Percentiles rank a stretch among this genome's conserved stretches.
Conservation (phyloP, 2,888 invertebrate genomes). For the Hipparchia semele region DNA sequence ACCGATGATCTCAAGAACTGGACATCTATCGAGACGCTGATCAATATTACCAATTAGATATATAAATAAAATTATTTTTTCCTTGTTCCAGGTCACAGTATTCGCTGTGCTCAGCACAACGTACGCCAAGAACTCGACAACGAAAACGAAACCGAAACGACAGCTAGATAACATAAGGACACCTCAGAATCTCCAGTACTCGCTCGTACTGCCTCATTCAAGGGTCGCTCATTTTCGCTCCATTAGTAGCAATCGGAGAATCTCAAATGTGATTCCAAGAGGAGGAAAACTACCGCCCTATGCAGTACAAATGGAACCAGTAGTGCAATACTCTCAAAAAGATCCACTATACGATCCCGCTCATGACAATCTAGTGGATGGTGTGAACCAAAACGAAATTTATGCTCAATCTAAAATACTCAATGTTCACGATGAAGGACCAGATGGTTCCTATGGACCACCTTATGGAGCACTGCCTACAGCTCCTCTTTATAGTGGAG, state of each 20-base stretch:
- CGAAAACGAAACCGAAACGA: constrained; percentile 79
- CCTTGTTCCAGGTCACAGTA: constrained; percentile 82
- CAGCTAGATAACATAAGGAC: constrained; percentile 79
- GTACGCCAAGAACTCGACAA: constrained; percentile 74
- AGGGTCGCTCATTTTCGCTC: constrained; percentile 80
- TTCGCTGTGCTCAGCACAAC: constrained; percentile 80
- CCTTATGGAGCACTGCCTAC: constrained; percentile 71
- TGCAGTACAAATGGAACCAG: constrained; percentile 91
- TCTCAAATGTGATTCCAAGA: constrained; percentile 74
- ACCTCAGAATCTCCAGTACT: constrained; percentile 84
- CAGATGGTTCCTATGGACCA: constrained; percentile 75
- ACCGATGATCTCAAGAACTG: too few species aligned
- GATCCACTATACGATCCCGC: constrained; percentile 88
- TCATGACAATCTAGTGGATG: constrained; percentile 75
- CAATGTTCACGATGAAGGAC: constrained; percentile 71
- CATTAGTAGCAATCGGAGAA: constrained; percentile 78
- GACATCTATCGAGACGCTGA: too few species aligned
- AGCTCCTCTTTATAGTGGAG: constrained; percentile 77
- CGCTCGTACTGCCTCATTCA: constrained; percentile 82
- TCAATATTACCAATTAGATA: not conserved
- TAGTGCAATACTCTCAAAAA: constrained; percentile 90
- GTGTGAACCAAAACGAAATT: constrained; percentile 73
- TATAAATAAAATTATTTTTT: constrained; percentile 31
- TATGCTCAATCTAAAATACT: constrained; percentile 78
- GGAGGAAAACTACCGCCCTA: constrained; percentile 85